Evolutionary conservation across 2,797 vertebrate genomes (phyloP).

Genomic region (Synaphobranchus kaupii): DNA sequence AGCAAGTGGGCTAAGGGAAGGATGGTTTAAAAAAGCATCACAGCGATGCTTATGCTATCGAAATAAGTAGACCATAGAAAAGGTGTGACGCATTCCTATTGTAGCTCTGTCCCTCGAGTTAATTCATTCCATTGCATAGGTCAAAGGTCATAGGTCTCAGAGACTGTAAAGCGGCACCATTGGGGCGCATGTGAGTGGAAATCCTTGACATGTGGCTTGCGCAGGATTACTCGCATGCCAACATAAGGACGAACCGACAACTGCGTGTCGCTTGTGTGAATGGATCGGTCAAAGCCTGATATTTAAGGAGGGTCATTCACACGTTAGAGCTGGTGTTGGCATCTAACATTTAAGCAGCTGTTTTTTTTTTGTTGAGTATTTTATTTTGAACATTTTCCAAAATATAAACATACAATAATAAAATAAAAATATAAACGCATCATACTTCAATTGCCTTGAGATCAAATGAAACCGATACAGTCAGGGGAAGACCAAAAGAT

Average conservation of each 20-base stretch:
- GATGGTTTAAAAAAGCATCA: background rate
- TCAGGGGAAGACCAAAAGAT: no score
- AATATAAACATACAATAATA: no score
- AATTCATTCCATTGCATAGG: background rate
- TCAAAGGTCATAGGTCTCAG: background rate
- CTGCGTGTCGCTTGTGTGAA: background rate
- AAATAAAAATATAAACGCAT: no score
- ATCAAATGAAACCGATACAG: no score
- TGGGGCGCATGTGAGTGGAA: conserved; percentile 50
- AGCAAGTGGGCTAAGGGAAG: background rate
- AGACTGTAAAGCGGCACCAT: conserved; percentile 46
- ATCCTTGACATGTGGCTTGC: conserved; percentile 30
- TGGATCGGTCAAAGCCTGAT: background rate
- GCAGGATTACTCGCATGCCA: background rate
- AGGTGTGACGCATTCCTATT: background rate
- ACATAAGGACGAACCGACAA: background rate
- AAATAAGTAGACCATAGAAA: background rate
- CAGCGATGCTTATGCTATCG: background rate
- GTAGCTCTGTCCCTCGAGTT: background rate
- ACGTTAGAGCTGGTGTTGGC: background rate
- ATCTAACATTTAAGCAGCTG: background rate
- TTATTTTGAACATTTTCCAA: no score
- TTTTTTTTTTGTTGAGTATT: no score
- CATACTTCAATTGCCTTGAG: no score
- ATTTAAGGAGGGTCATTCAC: background rate